Evolutionary conservation across 2,113 vertebrate genomes (phyloP).

Genomic region (Bucco capensis): DNA sequence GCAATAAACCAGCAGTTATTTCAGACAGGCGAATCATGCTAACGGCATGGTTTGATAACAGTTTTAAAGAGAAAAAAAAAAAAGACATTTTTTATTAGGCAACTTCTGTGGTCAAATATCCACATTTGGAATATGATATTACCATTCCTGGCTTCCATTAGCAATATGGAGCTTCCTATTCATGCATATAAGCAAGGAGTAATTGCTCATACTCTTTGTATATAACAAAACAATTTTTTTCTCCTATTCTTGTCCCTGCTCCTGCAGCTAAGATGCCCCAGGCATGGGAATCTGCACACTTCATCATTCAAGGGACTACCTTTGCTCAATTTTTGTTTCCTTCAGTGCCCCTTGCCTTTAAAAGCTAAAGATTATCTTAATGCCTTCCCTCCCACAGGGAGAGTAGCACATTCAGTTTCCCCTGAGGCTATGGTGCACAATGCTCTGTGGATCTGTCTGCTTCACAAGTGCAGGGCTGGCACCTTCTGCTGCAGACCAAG

Average conservation of each 20-base stretch:
- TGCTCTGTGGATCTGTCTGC: not conserved
- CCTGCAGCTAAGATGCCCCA: not conserved
- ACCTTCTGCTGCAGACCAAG: slow-evolving; percentile 5
- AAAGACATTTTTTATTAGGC: not conserved
- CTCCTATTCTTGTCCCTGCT: not conserved
- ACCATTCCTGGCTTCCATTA: not conserved
- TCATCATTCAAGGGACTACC: slow-evolving; percentile 32
- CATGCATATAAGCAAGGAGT: not conserved
- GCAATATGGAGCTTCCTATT: not conserved
- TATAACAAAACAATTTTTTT: not conserved
- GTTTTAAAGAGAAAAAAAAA: not conserved
- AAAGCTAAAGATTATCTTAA: slow-evolving; percentile 52
- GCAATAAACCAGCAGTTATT: not conserved
- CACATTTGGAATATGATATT: not conserved
- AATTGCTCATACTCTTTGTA: not conserved
- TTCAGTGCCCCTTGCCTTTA: slow-evolving; percentile 12
- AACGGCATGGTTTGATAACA: not conserved
- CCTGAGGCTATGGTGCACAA: not conserved
- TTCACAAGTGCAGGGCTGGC: not conserved
- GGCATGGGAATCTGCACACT: slow-evolving; percentile 30
- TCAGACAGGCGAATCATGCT: not conserved
- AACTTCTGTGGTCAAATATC: not conserved
- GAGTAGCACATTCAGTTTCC: not conserved
- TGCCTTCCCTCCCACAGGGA: slow-evolving; percentile 24
- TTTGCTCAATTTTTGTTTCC: slow-evolving; percentile 35